Evolutionary conservation across 2,113 vertebrate species (phyloP).

Genomic region (Casuarius casuarius): DNA sequence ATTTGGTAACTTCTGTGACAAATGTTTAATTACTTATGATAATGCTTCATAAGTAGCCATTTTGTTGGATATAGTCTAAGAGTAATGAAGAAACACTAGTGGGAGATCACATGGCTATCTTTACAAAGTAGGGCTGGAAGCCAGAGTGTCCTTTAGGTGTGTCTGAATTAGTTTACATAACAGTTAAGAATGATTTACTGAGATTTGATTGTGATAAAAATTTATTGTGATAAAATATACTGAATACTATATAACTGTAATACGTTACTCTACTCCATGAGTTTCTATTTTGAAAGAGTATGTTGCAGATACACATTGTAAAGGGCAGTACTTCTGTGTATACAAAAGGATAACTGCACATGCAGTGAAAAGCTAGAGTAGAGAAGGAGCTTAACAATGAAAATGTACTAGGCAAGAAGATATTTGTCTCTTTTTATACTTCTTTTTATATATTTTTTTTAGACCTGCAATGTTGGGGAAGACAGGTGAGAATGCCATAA

Average conservation of each 20-base stretch:
- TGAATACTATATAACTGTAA: background rate
- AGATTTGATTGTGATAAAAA: background rate
- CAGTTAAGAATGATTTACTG: background rate
- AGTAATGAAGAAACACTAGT: background rate
- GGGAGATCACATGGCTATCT: background rate
- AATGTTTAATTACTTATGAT: background rate
- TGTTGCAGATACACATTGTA: background rate
- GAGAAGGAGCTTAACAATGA: background rate
- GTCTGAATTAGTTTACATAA: background rate
- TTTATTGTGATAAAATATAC: background rate
- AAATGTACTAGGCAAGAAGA: background rate
- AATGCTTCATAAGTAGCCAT: background rate
- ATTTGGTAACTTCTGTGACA: background rate
- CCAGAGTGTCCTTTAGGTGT: background rate
- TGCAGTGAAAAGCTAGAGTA: background rate
- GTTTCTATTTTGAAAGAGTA: background rate
- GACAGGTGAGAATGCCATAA: background rate
- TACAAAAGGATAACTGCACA: background rate
- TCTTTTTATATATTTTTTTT: background rate
- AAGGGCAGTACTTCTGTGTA: background rate
- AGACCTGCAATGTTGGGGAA: background rate
- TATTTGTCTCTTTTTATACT: background rate
- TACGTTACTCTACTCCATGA: background rate
- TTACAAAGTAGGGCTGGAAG: background rate
- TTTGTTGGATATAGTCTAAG: background rate